Percentiles rank a stretch among this genome's conserved stretches.
These are phyloP conservation scores for Meriones psammophilus DNA, from an alignment of 2,797 vertebrate species.

Conservation along the genomic window DNA sequence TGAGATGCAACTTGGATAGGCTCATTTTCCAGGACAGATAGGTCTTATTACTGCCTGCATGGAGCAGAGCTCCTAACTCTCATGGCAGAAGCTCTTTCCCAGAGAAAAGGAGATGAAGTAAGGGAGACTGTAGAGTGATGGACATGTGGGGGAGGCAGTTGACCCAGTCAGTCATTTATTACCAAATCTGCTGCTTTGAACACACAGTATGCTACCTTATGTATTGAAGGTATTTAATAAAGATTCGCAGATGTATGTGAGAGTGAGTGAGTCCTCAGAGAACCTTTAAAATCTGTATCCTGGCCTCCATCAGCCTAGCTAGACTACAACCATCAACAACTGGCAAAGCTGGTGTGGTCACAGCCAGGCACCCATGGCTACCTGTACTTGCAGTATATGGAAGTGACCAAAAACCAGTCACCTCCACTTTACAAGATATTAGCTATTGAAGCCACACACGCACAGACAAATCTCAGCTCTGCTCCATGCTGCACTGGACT, in stretches of 20 bases:
- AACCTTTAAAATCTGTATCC: not conserved
- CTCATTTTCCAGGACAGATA: not conserved
- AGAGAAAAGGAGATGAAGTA: not conserved
- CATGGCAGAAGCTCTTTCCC: not conserved
- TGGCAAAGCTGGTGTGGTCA: not conserved
- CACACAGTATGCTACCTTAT: not conserved
- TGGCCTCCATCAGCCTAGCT: not conserved
- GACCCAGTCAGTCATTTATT: not conserved
- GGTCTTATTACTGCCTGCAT: not conserved
- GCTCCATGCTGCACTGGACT: accelerated
- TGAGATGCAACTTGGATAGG: not conserved
- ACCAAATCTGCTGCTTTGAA: not conserved
- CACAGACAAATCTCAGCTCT: not conserved
- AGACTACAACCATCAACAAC: not conserved
- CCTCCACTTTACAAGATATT: not conserved
- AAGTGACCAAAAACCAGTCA: not conserved
- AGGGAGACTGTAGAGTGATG: not conserved
- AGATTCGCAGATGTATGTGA: not conserved
- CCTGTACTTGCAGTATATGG: not conserved
- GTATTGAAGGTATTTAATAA: not conserved
- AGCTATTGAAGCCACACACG: not conserved
- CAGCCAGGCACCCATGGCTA: not conserved
- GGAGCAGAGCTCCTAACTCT: not conserved
- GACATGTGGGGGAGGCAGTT: not conserved
- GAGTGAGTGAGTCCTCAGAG: not conserved